Base-by-base conservation (phyloP, 1,140 invertebrate genomes). In the Lucilia sericata region DNA sequence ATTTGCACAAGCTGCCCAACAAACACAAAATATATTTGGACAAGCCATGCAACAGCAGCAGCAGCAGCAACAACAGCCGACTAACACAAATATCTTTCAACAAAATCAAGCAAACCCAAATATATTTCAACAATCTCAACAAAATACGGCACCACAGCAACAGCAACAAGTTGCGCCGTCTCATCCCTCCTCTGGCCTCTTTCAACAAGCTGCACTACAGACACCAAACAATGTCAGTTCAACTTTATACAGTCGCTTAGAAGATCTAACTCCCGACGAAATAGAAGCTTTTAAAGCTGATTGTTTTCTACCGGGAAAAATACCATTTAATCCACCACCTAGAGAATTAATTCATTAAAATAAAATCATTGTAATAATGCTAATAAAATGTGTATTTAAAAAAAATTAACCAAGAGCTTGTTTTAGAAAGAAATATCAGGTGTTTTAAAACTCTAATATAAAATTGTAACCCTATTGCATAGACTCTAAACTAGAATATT, bases 201-300 rank as follows among this genome's bases (percentile, higher is more conserved):
- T 65, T n/a, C 51, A 70, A 30, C 21, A 82, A 74, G 34, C 21
- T 14, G 12, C 34, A 19, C 25, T 14, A n/a, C 82, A 34, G 19
- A 30, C 19, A 9, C 10, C 49, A 70, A 78, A 14, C 5, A 75
- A 83, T 82, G 19, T 82, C 85, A 10, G 13, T 78, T 30, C 85
- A 65, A 36, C 82, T 14, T 30, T 87, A 0, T 90, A 90, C 74
- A 90, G 87, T 55, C 85, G 84, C 21, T 82, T 90, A 83, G 87
- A 87, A 36, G 86, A 88, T 42, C 76, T 91, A 12, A 87, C 85
- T 1, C 19, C 86, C 3, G 89, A 86, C 49, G 88, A 90, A 82
- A 88, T 91, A 25, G 87, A 89, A 42, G 88, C 88, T 8, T 91
- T 91, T 42, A 90, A 90, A 81, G 86, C 88, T 1, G 86, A 87